These are phyloP conservation scores for Nannoperca obscura DNA, from an alignment of 2,797 vertebrate genomes.

Conservation along the genomic window DNA sequence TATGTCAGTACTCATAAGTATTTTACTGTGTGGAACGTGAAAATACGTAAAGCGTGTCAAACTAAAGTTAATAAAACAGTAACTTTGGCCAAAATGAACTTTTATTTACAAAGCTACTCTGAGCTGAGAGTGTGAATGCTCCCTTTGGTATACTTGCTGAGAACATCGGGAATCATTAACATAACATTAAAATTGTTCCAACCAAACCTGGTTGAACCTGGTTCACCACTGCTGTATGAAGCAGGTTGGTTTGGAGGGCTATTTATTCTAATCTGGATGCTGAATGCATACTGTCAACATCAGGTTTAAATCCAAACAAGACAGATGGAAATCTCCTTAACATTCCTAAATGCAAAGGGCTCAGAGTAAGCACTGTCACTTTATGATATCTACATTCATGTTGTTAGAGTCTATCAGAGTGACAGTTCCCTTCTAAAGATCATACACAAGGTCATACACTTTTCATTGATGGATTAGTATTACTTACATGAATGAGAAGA, in stretches of 20 bases:
- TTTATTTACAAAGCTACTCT: not conserved
- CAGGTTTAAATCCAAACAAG: conserved; percentile 61
- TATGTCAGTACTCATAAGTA: not conserved
- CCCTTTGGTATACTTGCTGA: not conserved
- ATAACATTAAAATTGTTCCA: conserved; percentile 52
- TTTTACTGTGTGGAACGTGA: conserved; percentile 1
- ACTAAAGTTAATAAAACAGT: not conserved
- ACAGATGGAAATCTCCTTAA: conserved; percentile 53
- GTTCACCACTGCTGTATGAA: conserved; percentile 42
- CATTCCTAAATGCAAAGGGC: conserved; percentile 38
- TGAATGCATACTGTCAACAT: conserved; percentile 46
- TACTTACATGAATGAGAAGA: not conserved
- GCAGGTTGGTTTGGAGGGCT: conserved; percentile 54
- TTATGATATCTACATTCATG: conserved; percentile 42
- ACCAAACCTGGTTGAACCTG: conserved; percentile 15
- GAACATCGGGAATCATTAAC: conserved; percentile 40
- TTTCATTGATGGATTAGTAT: not conserved
- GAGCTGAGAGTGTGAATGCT: not conserved
- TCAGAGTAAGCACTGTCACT: conserved; percentile 38
- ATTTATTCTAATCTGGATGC: conserved; percentile 64
- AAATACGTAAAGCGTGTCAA: not conserved
- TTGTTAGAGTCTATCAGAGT: conserved; percentile 18
- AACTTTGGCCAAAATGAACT: conserved; percentile 1
- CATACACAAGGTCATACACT: not conserved
- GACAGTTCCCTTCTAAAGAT: conserved; percentile 13